These are phyloP conservation scores for Micropterix aruncella DNA, from an alignment of 2,888 invertebrate species.

Conservation along the genomic window DNA sequence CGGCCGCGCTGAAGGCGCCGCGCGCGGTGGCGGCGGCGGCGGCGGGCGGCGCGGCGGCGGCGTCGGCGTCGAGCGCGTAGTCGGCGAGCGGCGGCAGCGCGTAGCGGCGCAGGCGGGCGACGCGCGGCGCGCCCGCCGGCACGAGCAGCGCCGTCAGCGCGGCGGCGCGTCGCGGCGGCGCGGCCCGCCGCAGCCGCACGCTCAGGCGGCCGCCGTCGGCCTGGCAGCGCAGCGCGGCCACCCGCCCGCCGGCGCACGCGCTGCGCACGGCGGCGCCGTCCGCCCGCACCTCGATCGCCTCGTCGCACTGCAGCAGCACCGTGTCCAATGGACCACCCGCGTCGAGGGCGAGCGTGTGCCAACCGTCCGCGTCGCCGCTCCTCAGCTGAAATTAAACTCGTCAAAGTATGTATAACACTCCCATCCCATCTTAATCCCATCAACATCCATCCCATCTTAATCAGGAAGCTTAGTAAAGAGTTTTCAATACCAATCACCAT, in stretches of 20 bases:
- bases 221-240: neutral
- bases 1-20: constrained; percentile 24
- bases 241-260: neutral
- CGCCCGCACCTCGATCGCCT: neutral
- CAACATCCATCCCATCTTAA: no score
- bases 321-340: neutral
- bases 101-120: neutral
- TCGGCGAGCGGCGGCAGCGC: constrained; percentile 56
- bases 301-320: neutral
- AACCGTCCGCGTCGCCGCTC: neutral
- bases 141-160: neutral
- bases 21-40: constrained; percentile 44
- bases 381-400: neutral
- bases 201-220: neutral
- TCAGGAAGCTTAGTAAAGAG: no score
- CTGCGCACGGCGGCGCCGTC: neutral
- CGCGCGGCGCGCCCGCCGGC: neutral
- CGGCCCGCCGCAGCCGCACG: neutral
- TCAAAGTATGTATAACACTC: no score
- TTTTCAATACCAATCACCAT: no score
- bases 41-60: constrained; percentile 76
- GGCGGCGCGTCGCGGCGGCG: neutral
- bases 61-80: constrained; percentile 83
- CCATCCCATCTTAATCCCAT: no score
- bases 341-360: neutral